phyloP scores from a whole-genome alignment of 1,140 invertebrate genomes.

The Solen grandis region DNA sequence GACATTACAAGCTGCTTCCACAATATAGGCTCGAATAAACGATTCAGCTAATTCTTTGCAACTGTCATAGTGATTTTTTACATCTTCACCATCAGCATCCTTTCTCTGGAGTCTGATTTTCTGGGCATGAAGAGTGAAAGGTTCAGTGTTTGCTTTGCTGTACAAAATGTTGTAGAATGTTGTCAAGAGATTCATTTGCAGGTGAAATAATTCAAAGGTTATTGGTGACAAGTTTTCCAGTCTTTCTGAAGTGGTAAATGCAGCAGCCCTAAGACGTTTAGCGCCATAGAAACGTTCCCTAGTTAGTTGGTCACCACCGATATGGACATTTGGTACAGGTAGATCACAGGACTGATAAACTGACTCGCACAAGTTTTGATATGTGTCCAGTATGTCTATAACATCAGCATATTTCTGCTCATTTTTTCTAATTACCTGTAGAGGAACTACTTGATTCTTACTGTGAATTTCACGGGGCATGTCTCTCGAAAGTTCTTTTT shows the following conservation, averaged over 20 bases:
- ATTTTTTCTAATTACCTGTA: neutral
- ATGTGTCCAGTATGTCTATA: neutral
- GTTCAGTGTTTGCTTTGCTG: no score
- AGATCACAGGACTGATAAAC: neutral
- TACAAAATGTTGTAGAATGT: neutral
- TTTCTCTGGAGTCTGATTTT: neutral
- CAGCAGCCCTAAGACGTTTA: neutral
- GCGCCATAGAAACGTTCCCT: neutral
- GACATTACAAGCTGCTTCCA: neutral
- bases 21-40: neutral
- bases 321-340: neutral
- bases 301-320: neutral
- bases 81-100: neutral
- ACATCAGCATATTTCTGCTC: slow-evolving; percentile 20
- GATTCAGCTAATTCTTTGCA: neutral
- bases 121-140: neutral
- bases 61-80: neutral
- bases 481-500: neutral
- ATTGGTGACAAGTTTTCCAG: neutral
- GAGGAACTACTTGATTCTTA: neutral
- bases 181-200: slow-evolving; percentile 5
- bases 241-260: neutral
- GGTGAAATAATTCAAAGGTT: slow-evolving; percentile 25
- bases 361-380: neutral
- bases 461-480: neutral